Evolutionary conservation across 2,113 vertebrate genomes (phyloP).

Genomic region (Martes martes): DNA sequence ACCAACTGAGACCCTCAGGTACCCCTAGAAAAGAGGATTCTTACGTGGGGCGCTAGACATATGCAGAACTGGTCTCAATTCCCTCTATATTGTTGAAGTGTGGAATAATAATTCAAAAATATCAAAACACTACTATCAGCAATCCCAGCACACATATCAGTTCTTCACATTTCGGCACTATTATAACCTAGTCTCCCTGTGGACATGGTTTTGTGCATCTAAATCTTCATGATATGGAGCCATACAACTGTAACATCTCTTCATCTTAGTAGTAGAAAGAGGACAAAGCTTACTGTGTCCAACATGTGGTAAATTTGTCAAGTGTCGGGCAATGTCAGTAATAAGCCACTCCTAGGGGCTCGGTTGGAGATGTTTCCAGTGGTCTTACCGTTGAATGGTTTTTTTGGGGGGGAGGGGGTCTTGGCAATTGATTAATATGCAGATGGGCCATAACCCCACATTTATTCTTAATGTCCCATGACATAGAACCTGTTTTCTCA

Average conservation of each 20-base stretch:
- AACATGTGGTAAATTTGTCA: not conserved
- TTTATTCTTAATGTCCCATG: not conserved
- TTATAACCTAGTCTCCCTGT: not conserved
- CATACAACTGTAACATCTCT: not conserved
- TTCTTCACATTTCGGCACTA: not conserved
- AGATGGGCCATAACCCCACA: not conserved
- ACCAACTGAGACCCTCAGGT: not conserved
- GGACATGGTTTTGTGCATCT: not conserved
- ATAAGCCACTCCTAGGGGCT: accelerated
- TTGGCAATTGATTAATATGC: not conserved
- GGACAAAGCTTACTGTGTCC: not conserved
- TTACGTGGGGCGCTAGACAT: not conserved
- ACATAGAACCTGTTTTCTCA: not conserved
- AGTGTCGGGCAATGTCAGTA: not conserved
- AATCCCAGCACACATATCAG: not conserved
- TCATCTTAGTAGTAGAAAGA: not conserved
- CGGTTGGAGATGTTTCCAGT: not conserved
- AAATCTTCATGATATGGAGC: not conserved
- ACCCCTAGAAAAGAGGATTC: not conserved
- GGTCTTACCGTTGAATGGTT: not conserved
- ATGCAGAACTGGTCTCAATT: not conserved
- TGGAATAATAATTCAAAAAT: not conserved
- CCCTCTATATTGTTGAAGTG: not conserved
- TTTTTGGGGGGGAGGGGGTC: not conserved
- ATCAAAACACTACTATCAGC: not conserved